Evolutionary conservation across 2,888 invertebrate genomes (phyloP).

Genomic region (Stegophylla sp.): DNA sequence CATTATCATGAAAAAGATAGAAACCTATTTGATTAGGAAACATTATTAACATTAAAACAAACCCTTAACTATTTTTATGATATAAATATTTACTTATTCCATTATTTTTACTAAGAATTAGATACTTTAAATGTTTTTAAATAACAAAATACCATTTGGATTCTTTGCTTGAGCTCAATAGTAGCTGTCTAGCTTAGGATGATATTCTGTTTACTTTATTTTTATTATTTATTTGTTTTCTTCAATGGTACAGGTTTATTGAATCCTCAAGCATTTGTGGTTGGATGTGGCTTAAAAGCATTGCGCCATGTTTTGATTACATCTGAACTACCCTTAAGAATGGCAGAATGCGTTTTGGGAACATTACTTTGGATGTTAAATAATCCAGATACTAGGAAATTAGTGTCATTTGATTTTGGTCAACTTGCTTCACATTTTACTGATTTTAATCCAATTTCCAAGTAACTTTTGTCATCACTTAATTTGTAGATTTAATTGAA

Average conservation of each 20-base stretch:
- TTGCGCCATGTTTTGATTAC: conserved; percentile 72
- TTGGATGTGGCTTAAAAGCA: conserved; percentile 83
- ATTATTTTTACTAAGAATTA: too few species aligned
- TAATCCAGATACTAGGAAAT: conserved; percentile 79
- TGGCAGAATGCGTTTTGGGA: conserved; percentile 89
- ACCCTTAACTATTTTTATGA: too few species aligned
- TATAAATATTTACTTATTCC: too few species aligned
- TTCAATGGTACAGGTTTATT: conserved; percentile 72
- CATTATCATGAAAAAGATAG: too few species aligned
- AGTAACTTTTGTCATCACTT: conserved; percentile 36
- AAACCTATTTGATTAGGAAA: too few species aligned
- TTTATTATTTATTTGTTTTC: conserved; percentile 54
- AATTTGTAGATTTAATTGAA: conserved; percentile 7
- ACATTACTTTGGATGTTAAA: conserved; percentile 85
- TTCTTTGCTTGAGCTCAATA: too few species aligned
- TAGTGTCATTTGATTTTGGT: conserved; percentile 80
- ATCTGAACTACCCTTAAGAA: conserved; percentile 72
- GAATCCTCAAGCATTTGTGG: conserved; percentile 80
- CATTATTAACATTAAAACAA: too few species aligned
- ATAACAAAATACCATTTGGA: too few species aligned
- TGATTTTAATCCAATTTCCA: conserved; percentile 71
- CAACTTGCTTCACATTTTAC: conserved; percentile 75
- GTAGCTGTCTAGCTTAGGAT: too few species aligned
- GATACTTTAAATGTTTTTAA: too few species aligned
- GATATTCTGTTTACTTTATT: not conserved